phyloP scores from a whole-genome alignment of 2,113 vertebrate genomes.

The Mobula birostris region DNA sequence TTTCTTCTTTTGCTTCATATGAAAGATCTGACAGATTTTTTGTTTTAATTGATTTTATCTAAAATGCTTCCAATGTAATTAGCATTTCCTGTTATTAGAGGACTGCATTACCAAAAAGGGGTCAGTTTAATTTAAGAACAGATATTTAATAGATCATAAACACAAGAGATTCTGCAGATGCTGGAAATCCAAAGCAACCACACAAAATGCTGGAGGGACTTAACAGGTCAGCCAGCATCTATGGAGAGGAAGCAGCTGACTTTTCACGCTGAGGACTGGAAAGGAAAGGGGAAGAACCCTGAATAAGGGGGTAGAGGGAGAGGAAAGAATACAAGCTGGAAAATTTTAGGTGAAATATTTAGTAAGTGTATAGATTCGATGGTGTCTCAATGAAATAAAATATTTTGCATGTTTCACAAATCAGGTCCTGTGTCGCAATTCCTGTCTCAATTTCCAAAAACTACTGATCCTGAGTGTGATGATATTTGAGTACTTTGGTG shows the following conservation, averaged over 20 bases:
- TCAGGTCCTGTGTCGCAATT: background rate
- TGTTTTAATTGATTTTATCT: conserved; percentile 1
- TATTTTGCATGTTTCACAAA: background rate
- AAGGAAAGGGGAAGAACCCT: no score
- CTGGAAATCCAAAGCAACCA: no score
- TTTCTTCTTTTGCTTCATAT: background rate
- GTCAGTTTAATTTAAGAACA: background rate
- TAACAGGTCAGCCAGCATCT: no score
- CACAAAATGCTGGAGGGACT: no score
- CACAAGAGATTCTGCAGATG: no score
- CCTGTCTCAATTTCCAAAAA: background rate
- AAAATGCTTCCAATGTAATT: background rate
- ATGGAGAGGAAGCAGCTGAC: no score
- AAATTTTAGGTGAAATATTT: no score
- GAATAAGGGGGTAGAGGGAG: no score
- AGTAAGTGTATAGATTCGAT: background rate
- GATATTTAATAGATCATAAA: background rate
- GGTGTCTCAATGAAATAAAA: background rate
- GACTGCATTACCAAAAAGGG: background rate
- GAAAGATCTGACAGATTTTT: background rate
- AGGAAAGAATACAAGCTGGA: no score
- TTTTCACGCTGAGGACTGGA: no score
- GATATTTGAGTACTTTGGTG: background rate
- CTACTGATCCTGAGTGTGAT: background rate
- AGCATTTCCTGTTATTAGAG: conserved; percentile 1